Conservation (phyloP, 1,140 invertebrate species). For the Drosophila parvula region DNA sequence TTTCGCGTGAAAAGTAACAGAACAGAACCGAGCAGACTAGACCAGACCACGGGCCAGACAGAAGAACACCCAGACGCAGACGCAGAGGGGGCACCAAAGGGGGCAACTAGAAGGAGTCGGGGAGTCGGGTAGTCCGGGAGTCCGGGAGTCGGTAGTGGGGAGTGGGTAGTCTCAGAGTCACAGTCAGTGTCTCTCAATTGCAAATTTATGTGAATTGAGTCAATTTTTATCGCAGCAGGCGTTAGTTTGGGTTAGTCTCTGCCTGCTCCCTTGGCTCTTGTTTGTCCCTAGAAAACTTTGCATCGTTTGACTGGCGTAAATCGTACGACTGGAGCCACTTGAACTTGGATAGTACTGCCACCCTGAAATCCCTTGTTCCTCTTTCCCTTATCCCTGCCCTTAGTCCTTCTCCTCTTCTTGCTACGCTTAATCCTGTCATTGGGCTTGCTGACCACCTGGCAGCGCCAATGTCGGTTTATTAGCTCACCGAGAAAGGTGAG, state of each 20-base stretch:
- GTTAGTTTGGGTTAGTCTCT: conserved; percentile 44
- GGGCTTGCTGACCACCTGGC: conserved; percentile 11
- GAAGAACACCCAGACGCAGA: conserved; percentile 25
- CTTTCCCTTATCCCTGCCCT: conserved; percentile 11
- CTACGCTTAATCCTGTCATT: background rate
- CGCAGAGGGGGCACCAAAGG: conserved; percentile 4
- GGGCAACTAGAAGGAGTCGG: background rate
- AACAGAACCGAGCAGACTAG: conserved; percentile 32
- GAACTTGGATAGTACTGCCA: conserved; percentile 49
- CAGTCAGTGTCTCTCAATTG: conserved; percentile 64
- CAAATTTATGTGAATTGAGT: conserved; percentile 80
- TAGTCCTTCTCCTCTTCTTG: background rate
- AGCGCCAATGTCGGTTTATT: conserved; percentile 14
- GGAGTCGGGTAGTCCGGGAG: background rate
- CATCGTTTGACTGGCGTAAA: conserved; percentile 73
- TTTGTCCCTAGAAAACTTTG: conserved; percentile 65
- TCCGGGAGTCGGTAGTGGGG: background rate
- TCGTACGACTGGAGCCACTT: conserved; percentile 60
- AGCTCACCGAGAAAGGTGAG: conserved; percentile 60
- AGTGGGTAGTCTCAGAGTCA: conserved; percentile 5
- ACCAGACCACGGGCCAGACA: conserved; percentile 35
- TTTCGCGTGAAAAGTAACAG: conserved; percentile 80
- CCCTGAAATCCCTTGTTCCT: conserved; percentile 39
- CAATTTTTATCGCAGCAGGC: conserved; percentile 72
- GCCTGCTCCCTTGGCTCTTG: conserved; percentile 22